phyloP scores from a whole-genome alignment of 2,797 vertebrate genomes.

The Pelochelys cantorii region DNA sequence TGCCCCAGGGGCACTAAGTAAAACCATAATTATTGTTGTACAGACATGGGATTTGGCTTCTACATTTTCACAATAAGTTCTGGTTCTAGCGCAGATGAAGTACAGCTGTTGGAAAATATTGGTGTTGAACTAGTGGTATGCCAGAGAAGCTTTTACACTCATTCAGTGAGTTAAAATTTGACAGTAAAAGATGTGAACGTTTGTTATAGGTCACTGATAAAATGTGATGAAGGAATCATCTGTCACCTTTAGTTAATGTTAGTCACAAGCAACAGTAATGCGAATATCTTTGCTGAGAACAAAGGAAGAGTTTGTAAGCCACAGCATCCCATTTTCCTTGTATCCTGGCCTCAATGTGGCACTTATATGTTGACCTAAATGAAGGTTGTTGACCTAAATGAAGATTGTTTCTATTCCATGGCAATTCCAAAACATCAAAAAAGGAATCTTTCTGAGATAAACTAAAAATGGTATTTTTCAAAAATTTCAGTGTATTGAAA shows the following conservation, averaged over 20 bases:
- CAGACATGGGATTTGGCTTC: slow-evolving; percentile 2
- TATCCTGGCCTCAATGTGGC: slow-evolving; percentile 30
- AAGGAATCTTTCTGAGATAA: neutral
- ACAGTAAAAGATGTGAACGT: slow-evolving; percentile 9
- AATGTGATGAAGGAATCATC: slow-evolving; percentile 6
- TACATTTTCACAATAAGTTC: neutral
- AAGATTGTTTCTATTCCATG: neutral
- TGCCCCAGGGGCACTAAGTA: neutral
- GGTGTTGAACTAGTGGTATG: neutral
- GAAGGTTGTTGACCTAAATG: neutral
- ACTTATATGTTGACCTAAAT: neutral
- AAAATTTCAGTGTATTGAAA: neutral
- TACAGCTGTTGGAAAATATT: neutral
- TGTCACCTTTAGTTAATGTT: neutral
- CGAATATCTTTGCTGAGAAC: slow-evolving; percentile 21
- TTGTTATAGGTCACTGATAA: slow-evolving; percentile 46
- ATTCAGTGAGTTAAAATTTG: slow-evolving; percentile 29
- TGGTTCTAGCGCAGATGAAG: neutral
- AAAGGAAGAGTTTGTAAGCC: neutral
- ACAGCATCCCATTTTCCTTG: slow-evolving; percentile 13
- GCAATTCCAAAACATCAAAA: neutral
- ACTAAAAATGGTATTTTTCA: neutral
- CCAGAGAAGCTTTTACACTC: neutral
- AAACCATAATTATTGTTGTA: neutral
- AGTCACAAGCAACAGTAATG: neutral